Conservation (phyloP, 2,113 vertebrate genomes). For the Leptodactylus fuscus region DNA sequence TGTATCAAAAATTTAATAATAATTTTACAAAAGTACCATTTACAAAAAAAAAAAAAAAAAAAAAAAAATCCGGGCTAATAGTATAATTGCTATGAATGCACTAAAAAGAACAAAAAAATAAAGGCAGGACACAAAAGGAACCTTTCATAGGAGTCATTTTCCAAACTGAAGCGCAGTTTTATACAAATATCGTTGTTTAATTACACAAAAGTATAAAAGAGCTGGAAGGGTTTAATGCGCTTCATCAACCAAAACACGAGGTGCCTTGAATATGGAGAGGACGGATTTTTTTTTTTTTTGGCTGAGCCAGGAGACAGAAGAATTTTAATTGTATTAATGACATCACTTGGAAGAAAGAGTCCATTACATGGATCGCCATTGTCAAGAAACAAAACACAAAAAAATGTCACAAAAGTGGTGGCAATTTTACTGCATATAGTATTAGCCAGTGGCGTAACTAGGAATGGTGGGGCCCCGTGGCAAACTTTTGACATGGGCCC, state of each 20-base stretch:
- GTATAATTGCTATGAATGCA: constrained; percentile 30
- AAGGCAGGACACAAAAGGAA: constrained; percentile 16
- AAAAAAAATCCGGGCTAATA: constrained; percentile 20
- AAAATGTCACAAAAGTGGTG: too few relatives aligned
- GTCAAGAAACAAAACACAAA: too few relatives aligned
- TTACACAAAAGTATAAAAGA: constrained; percentile 17
- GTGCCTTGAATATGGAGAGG: too few relatives aligned
- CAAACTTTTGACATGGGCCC: too few relatives aligned
- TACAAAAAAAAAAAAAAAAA: not conserved
- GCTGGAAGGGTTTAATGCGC: not conserved
- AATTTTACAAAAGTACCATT: constrained; percentile 39
- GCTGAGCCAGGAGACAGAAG: not conserved
- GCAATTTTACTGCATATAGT: too few relatives aligned
- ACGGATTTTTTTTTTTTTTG: not conserved
- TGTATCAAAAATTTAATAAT: not conserved
- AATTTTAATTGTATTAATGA: too few relatives aligned
- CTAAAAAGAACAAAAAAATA: not conserved
- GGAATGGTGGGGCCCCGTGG: too few relatives aligned
- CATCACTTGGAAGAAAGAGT: too few relatives aligned
- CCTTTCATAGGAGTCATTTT: constrained; percentile 24
- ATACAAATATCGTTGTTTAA: constrained; percentile 47
- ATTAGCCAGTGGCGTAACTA: too few relatives aligned
- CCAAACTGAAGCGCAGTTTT: constrained; percentile 28
- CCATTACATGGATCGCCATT: too few relatives aligned
- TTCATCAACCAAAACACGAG: not conserved